Percentiles rank a stretch among this genome's conserved stretches.
phyloP scores from a whole-genome alignment of 2,797 vertebrate species.

The Manis crassicaudata region DNA sequence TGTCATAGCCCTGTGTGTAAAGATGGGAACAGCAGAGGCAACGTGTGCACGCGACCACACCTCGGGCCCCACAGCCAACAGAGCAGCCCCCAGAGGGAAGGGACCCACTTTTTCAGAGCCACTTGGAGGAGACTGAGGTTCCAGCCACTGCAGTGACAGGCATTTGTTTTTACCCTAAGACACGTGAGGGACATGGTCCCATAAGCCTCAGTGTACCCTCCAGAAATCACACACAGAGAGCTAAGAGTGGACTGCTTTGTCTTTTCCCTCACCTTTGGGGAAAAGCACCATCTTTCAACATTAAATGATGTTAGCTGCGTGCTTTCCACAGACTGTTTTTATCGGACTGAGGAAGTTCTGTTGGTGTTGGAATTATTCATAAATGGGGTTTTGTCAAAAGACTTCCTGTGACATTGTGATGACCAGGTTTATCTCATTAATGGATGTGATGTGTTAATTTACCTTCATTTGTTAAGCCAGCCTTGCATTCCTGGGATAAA shows the following conservation, averaged over 20 bases:
- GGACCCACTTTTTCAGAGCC: accelerated
- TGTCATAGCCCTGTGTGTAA: neutral
- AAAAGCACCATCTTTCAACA: neutral
- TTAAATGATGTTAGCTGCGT: accelerated
- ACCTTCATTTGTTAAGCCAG: neutral
- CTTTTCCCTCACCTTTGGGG: neutral
- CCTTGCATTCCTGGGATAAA: neutral
- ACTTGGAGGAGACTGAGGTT: accelerated
- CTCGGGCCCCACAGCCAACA: neutral
- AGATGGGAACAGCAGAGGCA: neutral
- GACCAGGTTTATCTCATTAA: neutral
- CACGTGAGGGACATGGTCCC: neutral
- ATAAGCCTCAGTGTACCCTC: neutral
- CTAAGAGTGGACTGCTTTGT: accelerated
- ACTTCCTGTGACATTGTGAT: neutral
- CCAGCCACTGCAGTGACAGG: neutral
- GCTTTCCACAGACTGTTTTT: accelerated
- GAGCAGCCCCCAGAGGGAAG: too few species aligned
- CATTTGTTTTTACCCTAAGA: neutral
- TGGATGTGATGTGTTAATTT: neutral
- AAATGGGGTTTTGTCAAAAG: neutral
- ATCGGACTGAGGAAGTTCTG: neutral
- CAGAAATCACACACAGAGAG: accelerated
- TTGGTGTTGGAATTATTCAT: neutral
- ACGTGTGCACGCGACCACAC: neutral